A percentile compares a stretch with the other conserved stretches of the same genome.
These are phyloP conservation scores for Gasterosteus aculeatus DNA, from an alignment of 2,113 vertebrate species.

Conservation along the genomic window DNA sequence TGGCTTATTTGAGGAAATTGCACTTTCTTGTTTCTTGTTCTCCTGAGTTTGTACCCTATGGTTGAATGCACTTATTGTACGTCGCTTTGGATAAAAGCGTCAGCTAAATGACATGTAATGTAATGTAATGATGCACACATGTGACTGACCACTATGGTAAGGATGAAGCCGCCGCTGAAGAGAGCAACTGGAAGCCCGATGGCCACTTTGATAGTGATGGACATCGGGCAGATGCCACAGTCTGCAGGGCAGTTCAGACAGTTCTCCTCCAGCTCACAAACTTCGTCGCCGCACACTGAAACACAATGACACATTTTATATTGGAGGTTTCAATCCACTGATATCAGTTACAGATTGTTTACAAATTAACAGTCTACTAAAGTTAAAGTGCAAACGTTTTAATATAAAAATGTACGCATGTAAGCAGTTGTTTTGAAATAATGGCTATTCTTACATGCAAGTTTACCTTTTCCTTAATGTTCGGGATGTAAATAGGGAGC, in stretches of 20 bases:
- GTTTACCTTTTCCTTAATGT: not conserved
- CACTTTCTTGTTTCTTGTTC: too few relatives aligned
- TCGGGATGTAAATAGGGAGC: not conserved
- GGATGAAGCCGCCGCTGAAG: slow-evolving; percentile 81
- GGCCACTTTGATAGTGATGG: slow-evolving; percentile 76
- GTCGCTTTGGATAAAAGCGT: too few relatives aligned
- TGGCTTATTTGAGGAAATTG: too few relatives aligned
- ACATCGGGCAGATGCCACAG: slow-evolving; percentile 82
- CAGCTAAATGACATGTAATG: too few relatives aligned
- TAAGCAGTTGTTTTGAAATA: not conserved
- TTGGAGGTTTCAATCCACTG: not conserved
- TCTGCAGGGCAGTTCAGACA: slow-evolving; percentile 82
- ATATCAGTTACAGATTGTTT: not conserved
- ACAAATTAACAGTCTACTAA: not conserved
- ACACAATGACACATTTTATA: slow-evolving; percentile 27
- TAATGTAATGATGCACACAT: too few relatives aligned
- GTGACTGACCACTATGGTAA: slow-evolving; percentile 79
- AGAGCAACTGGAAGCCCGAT: slow-evolving; percentile 79
- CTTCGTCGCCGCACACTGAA: slow-evolving; percentile 80
- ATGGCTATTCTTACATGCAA: not conserved
- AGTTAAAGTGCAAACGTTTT: not conserved
- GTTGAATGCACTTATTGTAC: too few relatives aligned
- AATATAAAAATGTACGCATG: not conserved
- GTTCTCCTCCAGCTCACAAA: slow-evolving; percentile 78
- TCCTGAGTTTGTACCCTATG: too few relatives aligned